Evolutionary conservation across 2,888 invertebrate genomes (phyloP), one percentile per base, ranked within the genome.

Genomic region (Drosophila paucipuncta): DNA sequence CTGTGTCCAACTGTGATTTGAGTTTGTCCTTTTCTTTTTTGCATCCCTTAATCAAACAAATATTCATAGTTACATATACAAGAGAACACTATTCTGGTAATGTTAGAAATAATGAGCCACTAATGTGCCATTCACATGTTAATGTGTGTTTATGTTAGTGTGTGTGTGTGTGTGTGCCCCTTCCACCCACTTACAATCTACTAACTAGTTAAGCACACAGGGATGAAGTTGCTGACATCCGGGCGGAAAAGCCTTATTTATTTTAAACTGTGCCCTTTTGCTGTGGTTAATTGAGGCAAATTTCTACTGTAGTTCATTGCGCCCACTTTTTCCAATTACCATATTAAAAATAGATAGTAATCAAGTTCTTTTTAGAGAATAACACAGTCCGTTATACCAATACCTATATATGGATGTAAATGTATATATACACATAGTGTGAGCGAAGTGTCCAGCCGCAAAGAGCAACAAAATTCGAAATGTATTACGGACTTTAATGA

Each of bases 71-170:
- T 55, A 54, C 52, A 66, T 25, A 60, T 41, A 41, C 2, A 22
- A n/a, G 2, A 25, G 71, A 58, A 43, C 55, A 82, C 64, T 65
- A 71, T 68, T 57, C 68, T 59, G 68, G 50, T 68, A 68, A 63
- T 72, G 70, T 71, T 68, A 55, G 61, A 59, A 69, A 75, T 79
- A 89, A 83, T 83, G 78, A 85, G 74, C 80, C 85, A 78, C 78
- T 87, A 87, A 89, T 89, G 79, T 79, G 68, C 70, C 78, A 76
- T 82, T 83, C 76, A 82, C 83, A 83, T 87, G 83, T 68, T 58
- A 47, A 31, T 37, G 39, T 54, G 28, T 31, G 31, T 3, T 28
- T 25, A 25, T 33, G n/a, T 28, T n/a, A n/a, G 47, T 22, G 47
- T 25, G n/a, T 41, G 10, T 11, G 18, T 22, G 41, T 18, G n/a